Evolutionary conservation across 2,113 vertebrate species (phyloP).

Genomic region (Phycodurus eques): DNA sequence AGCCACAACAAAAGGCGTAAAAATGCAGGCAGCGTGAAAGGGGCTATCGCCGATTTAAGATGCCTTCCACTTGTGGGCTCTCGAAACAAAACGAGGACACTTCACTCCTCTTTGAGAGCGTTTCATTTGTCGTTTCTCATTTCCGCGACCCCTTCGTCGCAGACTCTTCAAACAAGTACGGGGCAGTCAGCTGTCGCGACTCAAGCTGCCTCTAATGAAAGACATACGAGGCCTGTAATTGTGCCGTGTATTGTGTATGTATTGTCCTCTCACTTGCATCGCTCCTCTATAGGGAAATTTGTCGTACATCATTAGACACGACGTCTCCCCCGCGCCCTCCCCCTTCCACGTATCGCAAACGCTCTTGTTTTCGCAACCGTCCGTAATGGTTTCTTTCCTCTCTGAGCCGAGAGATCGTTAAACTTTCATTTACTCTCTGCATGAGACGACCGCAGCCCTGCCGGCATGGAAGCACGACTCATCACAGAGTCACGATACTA

Average conservation of each 20-base stretch:
- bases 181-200: neutral
- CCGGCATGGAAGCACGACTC: constrained; percentile 33
- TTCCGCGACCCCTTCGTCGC: neutral
- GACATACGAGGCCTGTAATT: neutral
- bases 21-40: neutral
- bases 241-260: neutral
- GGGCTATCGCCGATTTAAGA: neutral
- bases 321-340: constrained; percentile 36
- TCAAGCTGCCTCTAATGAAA: neutral
- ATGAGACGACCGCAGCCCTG: constrained; percentile 55
- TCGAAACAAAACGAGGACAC: neutral
- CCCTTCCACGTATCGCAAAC: constrained; percentile 28
- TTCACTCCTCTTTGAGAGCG: neutral
- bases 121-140: neutral
- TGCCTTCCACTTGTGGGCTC: neutral
- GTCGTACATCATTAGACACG: constrained; percentile 56
- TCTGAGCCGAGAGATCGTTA: constrained; percentile 56
- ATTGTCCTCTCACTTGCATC: constrained; percentile 1
- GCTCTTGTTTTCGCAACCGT: constrained; percentile 41
- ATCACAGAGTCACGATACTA: constrained; percentile 46
- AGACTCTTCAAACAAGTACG: neutral
- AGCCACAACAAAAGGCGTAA: neutral
- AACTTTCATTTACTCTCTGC: constrained; percentile 64
- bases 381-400: constrained; percentile 57
- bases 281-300: constrained; percentile 40